Evolutionary conservation across 2,888 invertebrate genomes (phyloP), one percentile per base, ranked within the genome.

Genomic region (Eupeodes luniger): DNA sequence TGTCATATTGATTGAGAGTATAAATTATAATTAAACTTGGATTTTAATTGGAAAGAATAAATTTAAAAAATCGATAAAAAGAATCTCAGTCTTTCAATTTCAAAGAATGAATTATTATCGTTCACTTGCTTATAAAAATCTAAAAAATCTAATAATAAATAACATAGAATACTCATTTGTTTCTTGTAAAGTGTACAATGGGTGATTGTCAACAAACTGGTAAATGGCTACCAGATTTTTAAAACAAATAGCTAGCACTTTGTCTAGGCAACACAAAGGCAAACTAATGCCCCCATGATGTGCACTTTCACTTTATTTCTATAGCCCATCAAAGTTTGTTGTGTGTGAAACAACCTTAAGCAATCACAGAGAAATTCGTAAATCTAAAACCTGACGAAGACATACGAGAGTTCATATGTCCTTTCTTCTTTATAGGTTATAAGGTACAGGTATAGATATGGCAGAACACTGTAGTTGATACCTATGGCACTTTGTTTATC

Each of bases 361-460:
- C 76, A 84, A 87, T 84, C 80, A 84, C 80, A 87, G 51, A 80
- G 76, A 27, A 27, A 67, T 84, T 77, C 84, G 72, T 80, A 81
- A 87, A 87, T 87, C 87, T 84, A 87, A 27, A 87, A 77, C 66
- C 72, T 87, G 87, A 84, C 87, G 80, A 84, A 87, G 87, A 87
- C 80, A 80, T 84, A 87, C 79, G 86, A 79, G 86, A 79, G 47
- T n/a, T 19, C 11, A 36, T n/a, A 34, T 7, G 72, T 72, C 72
- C 59, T 44, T 14, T 49, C 44, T 81, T 62, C 27, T 36, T 47
- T 3, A 40, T 40, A 40, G 40, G 40, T 47, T 12, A 27, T 47
- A 10, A 10, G 47, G 4, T 61, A 67, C 27, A 11, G 36, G 72
- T 34, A 19, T 14, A 11, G 14, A 49, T 61, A 49, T 64, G 51